Evolutionary conservation across 2,797 vertebrate genomes (phyloP).

Genomic region (Eutrigla gurnardus): DNA sequence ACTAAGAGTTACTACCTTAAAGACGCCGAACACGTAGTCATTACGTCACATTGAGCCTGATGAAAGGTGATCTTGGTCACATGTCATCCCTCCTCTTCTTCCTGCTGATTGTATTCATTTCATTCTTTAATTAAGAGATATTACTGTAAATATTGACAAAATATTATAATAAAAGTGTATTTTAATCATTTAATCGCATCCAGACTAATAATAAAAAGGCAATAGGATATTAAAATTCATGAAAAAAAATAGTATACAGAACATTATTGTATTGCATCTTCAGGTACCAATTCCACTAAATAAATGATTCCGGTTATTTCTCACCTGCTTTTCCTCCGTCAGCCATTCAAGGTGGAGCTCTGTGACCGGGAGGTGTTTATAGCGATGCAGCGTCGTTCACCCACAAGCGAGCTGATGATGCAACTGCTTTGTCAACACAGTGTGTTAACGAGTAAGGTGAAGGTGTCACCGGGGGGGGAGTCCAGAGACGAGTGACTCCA

Average conservation of each 20-base stretch:
- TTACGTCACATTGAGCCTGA: neutral
- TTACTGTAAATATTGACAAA: neutral
- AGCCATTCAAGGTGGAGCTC: constrained; percentile 36
- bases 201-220: neutral
- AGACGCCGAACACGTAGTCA: neutral
- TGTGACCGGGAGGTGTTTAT: constrained; percentile 38
- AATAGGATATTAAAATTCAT: neutral
- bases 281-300: neutral
- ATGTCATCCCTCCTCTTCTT: neutral
- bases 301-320: neutral
- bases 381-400: constrained; percentile 57
- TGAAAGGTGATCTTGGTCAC: neutral
- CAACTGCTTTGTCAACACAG: constrained; percentile 75
- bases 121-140: neutral
- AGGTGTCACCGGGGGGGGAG: constrained; percentile 57
- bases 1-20: constrained; percentile 1
- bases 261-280: neutral
- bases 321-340: constrained; percentile 9
- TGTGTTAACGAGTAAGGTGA: constrained; percentile 71
- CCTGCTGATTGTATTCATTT: neutral
- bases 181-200: neutral
- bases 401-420: constrained; percentile 50
- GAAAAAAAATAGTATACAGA: neutral
- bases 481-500: constrained; percentile 60
- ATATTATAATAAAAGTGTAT: too few relatives aligned